phyloP scores from a whole-genome alignment of 1,140 invertebrate species.

The Idris sp. region DNA sequence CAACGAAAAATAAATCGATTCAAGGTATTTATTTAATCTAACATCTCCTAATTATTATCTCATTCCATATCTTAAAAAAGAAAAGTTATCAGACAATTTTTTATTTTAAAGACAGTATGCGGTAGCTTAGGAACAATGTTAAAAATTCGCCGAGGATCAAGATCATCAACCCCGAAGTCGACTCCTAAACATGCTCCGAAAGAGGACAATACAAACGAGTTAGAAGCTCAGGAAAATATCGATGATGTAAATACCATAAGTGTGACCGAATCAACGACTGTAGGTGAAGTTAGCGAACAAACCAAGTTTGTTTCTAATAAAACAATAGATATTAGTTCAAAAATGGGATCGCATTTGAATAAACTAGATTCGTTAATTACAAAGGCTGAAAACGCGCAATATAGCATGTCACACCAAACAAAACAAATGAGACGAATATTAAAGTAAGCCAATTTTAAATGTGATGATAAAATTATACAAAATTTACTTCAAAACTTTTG shows the following conservation, averaged over 20 bases:
- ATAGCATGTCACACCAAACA: slow-evolving; percentile 83
- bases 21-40: slow-evolving; percentile 79
- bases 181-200: slow-evolving; percentile 68
- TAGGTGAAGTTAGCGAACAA: slow-evolving; percentile 11
- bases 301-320: slow-evolving; percentile 33
- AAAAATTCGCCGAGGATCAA: slow-evolving; percentile 78
- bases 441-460: slow-evolving; percentile 73
- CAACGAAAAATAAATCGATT: slow-evolving; percentile 93
- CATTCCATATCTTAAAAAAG: too few species aligned
- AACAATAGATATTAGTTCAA: slow-evolving; percentile 78
- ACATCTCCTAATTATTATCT: too few species aligned
- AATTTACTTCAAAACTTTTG: slow-evolving; percentile 14
- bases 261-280: not conserved
- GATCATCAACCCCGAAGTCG: slow-evolving; percentile 68
- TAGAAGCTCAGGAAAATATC: slow-evolving; percentile 22
- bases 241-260: slow-evolving; percentile 6
- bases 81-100: too few species aligned
- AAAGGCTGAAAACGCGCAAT: slow-evolving; percentile 83
- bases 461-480: slow-evolving; percentile 27
- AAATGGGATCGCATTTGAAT: slow-evolving; percentile 82
- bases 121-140: slow-evolving; percentile 82
- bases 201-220: slow-evolving; percentile 66
- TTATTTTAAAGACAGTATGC: slow-evolving; percentile 81
- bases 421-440: slow-evolving; percentile 84
- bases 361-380: slow-evolving; percentile 81